These are phyloP conservation scores for Escarpia spicata DNA, from an alignment of 2,888 invertebrate species.

Conservation along the genomic window DNA sequence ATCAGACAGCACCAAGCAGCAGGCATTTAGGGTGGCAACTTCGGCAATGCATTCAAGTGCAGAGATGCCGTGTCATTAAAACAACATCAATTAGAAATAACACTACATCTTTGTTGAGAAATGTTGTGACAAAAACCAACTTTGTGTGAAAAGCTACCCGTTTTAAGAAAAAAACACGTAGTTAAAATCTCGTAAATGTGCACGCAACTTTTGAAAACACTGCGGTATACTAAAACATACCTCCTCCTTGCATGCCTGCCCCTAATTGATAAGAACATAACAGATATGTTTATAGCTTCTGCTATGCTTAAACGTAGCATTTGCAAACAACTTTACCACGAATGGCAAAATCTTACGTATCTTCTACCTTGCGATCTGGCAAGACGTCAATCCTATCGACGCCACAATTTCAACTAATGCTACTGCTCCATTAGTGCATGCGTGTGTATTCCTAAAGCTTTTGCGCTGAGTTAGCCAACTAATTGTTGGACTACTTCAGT, in stretches of 20 bases:
- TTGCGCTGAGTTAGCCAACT: background rate
- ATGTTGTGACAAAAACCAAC: background rate
- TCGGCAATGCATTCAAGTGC: background rate
- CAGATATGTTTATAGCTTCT: background rate
- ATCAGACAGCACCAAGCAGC: background rate
- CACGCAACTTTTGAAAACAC: background rate
- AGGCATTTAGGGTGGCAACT: background rate
- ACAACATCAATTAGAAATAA: background rate
- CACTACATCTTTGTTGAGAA: background rate
- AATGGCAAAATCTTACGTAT: background rate
- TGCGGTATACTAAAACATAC: background rate
- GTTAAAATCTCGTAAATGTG: background rate
- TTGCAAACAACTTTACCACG: background rate
- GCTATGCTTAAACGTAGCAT: background rate
- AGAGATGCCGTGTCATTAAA: background rate
- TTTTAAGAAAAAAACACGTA: background rate
- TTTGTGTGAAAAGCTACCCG: background rate
- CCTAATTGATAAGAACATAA: background rate
- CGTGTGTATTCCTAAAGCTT: background rate
- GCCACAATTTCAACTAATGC: background rate
- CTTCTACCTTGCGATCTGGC: background rate
- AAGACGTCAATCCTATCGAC: background rate
- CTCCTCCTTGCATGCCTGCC: background rate
- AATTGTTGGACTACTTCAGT: constrained; percentile 12
- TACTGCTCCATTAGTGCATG: background rate